Base-by-base conservation (phyloP, 1,140 invertebrate species). In the Paralvinella palmiformis region DNA sequence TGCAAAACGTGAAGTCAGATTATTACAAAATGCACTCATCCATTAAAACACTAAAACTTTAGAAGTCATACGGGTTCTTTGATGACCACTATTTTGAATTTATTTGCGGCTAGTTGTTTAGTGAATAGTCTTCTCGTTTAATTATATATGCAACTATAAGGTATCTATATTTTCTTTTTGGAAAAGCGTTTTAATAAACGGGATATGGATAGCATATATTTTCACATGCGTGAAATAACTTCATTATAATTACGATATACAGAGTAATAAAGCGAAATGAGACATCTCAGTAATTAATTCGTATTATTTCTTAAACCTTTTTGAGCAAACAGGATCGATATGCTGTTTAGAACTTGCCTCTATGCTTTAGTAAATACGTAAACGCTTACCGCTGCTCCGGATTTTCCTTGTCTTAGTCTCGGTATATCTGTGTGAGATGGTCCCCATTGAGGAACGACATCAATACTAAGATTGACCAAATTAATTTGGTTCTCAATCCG, bases 341-440 rank as follows among this genome's bases (percentile, higher is more conserved):
- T 20, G 20, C 13, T n/a, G 3, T 33, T 4, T n/a, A 17, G 52
- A 59, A 17, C 6, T 60, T 58, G 10, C 20, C 17, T 60, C 17
- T 59, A 29, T 29, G 7, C 13, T 15, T 7, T 17, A n/a, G 59
- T 17, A 24, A n/a, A n/a, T n/a, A n/a, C n/a, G n/a, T 24, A 27
- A 61, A 4, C 10, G 29, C 65, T 72, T 71, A 94, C 91, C 86
- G 92, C 86, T 3, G 88, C 91, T 48, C 91, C 91, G 56, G 94
- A 85, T 69, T 87, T 85, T 50, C 92, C 92, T 69, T 87, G 83
- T 68, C 86, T 84, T 61, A 95, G 82, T 74, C 91, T 84, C 50
- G 89, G 89, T 69, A 96, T 88, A 79, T 95, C 92, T 1, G 92
- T 94, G 72, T 94, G 91, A 70, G 90, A 59, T 73, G 79, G 66